These are phyloP conservation scores for Zeus faber DNA, from an alignment of 2,113 vertebrate genomes.

Conservation along the genomic window DNA sequence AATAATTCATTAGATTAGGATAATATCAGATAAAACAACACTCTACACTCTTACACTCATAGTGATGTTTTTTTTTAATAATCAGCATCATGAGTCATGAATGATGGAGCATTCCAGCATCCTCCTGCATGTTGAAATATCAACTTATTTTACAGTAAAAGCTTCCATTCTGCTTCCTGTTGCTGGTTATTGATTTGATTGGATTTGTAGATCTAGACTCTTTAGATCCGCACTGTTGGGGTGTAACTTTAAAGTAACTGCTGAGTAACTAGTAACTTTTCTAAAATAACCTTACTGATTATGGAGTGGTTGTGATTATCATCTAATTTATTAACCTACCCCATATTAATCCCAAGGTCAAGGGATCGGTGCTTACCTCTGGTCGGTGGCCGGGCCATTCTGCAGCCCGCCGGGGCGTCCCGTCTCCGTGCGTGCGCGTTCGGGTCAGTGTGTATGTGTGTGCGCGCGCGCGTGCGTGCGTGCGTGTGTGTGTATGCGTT, in stretches of 20 bases:
- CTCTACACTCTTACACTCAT: neutral
- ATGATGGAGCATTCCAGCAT: too few species aligned
- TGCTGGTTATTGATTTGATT: too few species aligned
- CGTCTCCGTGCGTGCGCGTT: neutral
- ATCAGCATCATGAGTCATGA: too few species aligned
- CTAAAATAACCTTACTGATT: neutral
- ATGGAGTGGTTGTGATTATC: neutral
- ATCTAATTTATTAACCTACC: neutral
- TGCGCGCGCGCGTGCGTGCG: too few species aligned
- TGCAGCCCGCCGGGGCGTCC: conserved; percentile 36
- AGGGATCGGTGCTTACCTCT: conserved; percentile 65
- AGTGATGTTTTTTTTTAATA: neutral
- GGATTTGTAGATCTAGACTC: too few species aligned
- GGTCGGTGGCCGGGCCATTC: conserved; percentile 74
- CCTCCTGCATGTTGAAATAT: neutral
- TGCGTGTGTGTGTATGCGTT: neutral
- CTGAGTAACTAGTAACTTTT: neutral
- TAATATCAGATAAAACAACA: too few species aligned
- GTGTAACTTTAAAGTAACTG: neutral
- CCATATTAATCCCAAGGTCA: too few species aligned
- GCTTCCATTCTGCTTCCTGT: too few species aligned
- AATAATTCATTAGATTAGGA: too few species aligned
- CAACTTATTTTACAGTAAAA: neutral
- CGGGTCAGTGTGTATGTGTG: too few species aligned
- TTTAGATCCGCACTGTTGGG: neutral